These are phyloP conservation scores for Chionis minor DNA, from an alignment of 2,113 vertebrate species.

Conservation along the genomic window DNA sequence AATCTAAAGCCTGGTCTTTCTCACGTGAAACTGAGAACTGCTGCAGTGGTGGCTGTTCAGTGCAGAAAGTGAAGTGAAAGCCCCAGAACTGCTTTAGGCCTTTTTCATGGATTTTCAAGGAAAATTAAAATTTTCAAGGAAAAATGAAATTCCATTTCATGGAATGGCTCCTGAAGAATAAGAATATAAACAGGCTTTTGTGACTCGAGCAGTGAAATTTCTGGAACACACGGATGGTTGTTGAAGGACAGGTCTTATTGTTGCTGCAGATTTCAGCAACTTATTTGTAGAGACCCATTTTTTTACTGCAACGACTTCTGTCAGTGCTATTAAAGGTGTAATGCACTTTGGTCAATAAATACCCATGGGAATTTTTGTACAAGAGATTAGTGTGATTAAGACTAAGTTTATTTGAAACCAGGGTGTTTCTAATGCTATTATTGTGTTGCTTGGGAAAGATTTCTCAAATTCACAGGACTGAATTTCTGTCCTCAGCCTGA, in stretches of 20 bases:
- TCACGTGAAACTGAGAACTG: not conserved
- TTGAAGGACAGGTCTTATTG: not conserved
- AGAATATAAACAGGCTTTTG: not conserved
- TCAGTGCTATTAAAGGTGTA: not conserved
- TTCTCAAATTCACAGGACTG: not conserved
- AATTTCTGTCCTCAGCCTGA: not conserved
- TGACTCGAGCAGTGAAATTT: not conserved
- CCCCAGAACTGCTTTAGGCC: not conserved
- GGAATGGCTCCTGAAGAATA: not conserved
- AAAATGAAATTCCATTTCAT: not conserved
- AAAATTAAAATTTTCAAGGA: too few species aligned
- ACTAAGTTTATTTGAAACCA: not conserved
- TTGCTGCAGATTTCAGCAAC: not conserved
- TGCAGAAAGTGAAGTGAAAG: not conserved
- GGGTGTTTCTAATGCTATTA: not conserved
- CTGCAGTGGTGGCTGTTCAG: not conserved
- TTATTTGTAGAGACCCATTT: rapidly evolving
- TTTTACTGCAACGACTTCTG: not conserved
- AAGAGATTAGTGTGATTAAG: not conserved
- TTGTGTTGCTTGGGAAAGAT: not conserved
- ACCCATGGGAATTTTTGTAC: not conserved
- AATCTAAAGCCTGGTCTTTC: not conserved
- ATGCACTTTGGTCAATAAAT: not conserved
- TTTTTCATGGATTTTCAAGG: not conserved
- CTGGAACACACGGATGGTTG: not conserved